Evolutionary conservation across 2,888 invertebrate genomes (phyloP), one percentile per base, ranked within the genome.

Genomic region (Zele albiditarsus): DNA sequence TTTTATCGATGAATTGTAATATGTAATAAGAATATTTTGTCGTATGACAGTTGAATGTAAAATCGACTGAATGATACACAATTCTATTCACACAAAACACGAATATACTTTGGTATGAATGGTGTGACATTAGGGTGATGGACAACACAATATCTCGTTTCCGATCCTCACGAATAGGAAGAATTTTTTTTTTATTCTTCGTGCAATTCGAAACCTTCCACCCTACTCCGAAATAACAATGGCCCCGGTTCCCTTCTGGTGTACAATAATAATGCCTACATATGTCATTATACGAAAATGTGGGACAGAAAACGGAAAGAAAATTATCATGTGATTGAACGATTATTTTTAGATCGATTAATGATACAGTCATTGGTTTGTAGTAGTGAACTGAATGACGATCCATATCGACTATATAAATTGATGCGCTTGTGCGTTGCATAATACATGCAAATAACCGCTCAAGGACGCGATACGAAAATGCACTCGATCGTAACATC

Each of bases 391-490:
- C 25, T 60, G 23, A 60, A 60, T 25, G 14, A 42, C 58, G 74
- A 76, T 63, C 71, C 71, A 70, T 74, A 20, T 42, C 60, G 42
- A 27, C 6, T 25, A 16, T 49, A 49, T n/a, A 58, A 33, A 31
- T 25, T 16, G 8, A 38, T 42, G 10, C 12, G 16, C 16, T 60
- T 49, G 66, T 42, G 71, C 46, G 74, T 82, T 83, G 78, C 80
- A 81, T 81, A 84, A 82, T 81, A 58, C 73, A 73, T 66, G 62
- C 80, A 63, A 79, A 82, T 82, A 82, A 72, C 77, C 77, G 78
- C 75, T 80, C 82, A 84, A 83, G 84, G 83, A 71, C 82, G 72
- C 69, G 58, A 53, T 77, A 79, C 73, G 78, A 79, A 81, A 80
- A 77, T 80, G 77, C 79, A 81, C 72, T 75, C 71, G 76, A 27